phyloP scores from a whole-genome alignment of 2,797 vertebrate genomes.

The Muraenolepis orangiensis region DNA sequence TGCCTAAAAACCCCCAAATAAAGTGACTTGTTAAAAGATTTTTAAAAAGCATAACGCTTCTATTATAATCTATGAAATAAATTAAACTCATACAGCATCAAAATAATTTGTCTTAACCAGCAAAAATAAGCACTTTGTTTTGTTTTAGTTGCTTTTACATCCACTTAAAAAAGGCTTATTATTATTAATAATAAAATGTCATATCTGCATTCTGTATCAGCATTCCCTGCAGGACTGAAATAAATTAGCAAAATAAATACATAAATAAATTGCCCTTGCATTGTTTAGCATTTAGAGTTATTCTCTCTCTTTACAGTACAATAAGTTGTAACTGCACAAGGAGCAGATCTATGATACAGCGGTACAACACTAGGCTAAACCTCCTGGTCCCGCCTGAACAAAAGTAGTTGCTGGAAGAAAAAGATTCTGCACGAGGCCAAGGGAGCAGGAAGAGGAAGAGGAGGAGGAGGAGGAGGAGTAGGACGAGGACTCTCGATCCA shows the following conservation, averaged over 20 bases:
- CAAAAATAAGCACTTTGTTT: constrained; percentile 56
- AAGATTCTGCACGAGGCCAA: neutral
- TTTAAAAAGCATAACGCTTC: constrained; percentile 46
- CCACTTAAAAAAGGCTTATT: constrained; percentile 52
- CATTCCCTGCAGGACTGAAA: constrained; percentile 67
- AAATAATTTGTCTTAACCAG: constrained; percentile 40
- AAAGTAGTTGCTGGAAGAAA: neutral
- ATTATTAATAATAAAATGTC: constrained; percentile 57
- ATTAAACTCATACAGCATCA: constrained; percentile 55
- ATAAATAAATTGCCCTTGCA: constrained; percentile 73
- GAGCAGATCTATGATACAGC: constrained; percentile 60
- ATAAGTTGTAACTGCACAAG: constrained; percentile 69
- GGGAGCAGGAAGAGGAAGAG: constrained; percentile 33
- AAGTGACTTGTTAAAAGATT: constrained; percentile 46
- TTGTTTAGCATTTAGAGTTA: constrained; percentile 58
- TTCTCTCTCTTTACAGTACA: constrained; percentile 71
- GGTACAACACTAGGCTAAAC: constrained; percentile 42
- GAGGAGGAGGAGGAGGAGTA: constrained; percentile 23
- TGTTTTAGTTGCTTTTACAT: constrained; percentile 38
- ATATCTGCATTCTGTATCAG: constrained; percentile 58
- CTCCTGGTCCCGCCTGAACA: constrained; percentile 46
- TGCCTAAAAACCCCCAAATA: constrained; percentile 39
- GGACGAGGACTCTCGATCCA: constrained; percentile 29
- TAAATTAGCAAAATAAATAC: constrained; percentile 66
- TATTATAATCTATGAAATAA: constrained; percentile 57